Conservation (phyloP, 2,888 invertebrate genomes). For the Athripsodes cinereus region DNA sequence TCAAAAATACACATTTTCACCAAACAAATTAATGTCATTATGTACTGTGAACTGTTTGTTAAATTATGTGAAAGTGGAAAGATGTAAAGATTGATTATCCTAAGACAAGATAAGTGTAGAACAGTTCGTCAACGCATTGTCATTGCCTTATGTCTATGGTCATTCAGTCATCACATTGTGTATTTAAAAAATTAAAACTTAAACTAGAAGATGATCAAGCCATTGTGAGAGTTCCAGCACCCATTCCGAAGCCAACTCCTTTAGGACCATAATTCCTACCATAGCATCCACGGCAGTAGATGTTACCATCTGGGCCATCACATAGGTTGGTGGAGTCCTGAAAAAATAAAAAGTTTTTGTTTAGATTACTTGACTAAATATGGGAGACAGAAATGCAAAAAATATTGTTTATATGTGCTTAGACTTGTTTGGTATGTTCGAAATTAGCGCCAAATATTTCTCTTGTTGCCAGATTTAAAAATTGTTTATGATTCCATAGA, state of each 20-base stretch:
- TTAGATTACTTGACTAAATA: neutral
- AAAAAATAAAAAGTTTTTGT: neutral
- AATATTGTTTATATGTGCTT: no score
- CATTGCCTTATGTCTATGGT: slow-evolving; percentile 15
- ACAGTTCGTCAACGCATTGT: neutral
- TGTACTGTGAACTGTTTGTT: neutral
- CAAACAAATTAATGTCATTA: neutral
- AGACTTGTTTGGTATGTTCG: no score
- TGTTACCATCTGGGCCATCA: slow-evolving; percentile 88
- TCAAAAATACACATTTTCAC: neutral
- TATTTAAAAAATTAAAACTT: slow-evolving; percentile 10
- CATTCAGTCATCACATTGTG: slow-evolving; percentile 26
- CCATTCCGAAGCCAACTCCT: slow-evolving; percentile 86
- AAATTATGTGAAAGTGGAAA: neutral
- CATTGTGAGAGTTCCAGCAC: slow-evolving; percentile 86
- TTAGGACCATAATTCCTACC: slow-evolving; percentile 81
- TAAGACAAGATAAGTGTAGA: neutral
- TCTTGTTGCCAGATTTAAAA: neutral
- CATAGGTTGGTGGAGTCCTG: slow-evolving; percentile 83
- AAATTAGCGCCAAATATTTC: neutral
- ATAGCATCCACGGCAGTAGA: slow-evolving; percentile 90
- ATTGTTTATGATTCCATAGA: no score
- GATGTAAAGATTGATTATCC: neutral
- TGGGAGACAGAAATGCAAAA: no score
- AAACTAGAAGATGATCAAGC: slow-evolving; percentile 49